Evolutionary conservation across 35 echinoderm and acorn worm genomes (phyloP), one percentile per base, ranked within the genome.

Genomic region (Apostichopus japonicus): DNA sequence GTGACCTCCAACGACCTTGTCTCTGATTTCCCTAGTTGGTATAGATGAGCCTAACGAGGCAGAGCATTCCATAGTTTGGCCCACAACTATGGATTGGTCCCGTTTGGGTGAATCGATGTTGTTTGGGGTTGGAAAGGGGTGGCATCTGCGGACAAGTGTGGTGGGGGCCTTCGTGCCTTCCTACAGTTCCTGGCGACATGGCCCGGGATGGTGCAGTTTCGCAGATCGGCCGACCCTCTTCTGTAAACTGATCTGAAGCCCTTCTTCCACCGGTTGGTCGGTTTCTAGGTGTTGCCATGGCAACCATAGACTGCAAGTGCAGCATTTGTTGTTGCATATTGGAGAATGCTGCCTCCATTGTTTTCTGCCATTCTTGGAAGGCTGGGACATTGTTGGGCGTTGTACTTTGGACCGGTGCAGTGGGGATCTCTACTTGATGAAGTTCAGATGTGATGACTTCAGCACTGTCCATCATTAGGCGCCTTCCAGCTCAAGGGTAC

Each of bases 261-360:
- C 83, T 86, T 33, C 83, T 86, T 27, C 25, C 79, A 1, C 13
- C 33, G 33, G 21, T 17, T 27, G 19, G 19, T 83, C 22, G 5
- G 23, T 33, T 33, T 23, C 5, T 44, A 8, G 24, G 8, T 24
- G 44, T 80, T 27, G 78, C 55, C 83, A 86, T 86, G 83, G 83
- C 87, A 33, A 72, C 87, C 44, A 21, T 55, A 0, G 58, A 19
- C 58, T 90, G 61, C 61, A 90, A 33, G 5, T 90, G 23, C 4
- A 24, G 4, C 7, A 72, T 33, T 22, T 72, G n/a, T n/a, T n/a
- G n/a, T n/a, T n/a, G n/a, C n/a, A n/a, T n/a, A n/a, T n/a, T n/a
- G n/a, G n/a, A n/a, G n/a, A n/a, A n/a, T n/a, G n/a, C n/a, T n/a
- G 19, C 70, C 87, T 90, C 70, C 87, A 90, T 90, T 8, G 61